Evolutionary conservation across 2,113 vertebrate species (phyloP).

Genomic region (Hyla sarda): DNA sequence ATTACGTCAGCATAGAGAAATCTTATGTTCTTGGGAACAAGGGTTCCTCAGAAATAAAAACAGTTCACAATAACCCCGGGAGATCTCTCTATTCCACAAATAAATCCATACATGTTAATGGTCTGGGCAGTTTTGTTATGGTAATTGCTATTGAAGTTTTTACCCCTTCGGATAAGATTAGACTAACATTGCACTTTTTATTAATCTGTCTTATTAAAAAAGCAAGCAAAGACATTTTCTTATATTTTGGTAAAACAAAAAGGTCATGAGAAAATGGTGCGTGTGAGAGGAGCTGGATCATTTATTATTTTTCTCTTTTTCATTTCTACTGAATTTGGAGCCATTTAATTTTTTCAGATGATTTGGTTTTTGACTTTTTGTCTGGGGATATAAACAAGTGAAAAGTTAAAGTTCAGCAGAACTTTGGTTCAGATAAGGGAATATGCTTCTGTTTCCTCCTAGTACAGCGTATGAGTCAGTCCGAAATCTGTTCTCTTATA

Average conservation of each 20-base stretch:
- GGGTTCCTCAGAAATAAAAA: neutral
- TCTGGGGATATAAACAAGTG: slow-evolving; percentile 21
- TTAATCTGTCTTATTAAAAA: slow-evolving; percentile 40
- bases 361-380: slow-evolving; percentile 13
- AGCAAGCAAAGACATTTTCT: slow-evolving; percentile 31
- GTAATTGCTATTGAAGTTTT: slow-evolving; percentile 16
- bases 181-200: slow-evolving; percentile 22
- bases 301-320: slow-evolving; percentile 33
- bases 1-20: neutral
- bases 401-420: slow-evolving; percentile 44
- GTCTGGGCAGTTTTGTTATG: neutral
- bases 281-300: neutral
- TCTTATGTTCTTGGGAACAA: slow-evolving; percentile 4
- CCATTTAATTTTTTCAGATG: slow-evolving; percentile 6
- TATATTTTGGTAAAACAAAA: slow-evolving; percentile 33
- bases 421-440: slow-evolving; percentile 41
- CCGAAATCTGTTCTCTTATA: neutral
- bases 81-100: neutral
- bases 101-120: neutral
- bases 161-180: neutral
- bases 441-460: slow-evolving; percentile 20
- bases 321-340: neutral
- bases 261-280: slow-evolving; percentile 45
- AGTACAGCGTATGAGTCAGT: slow-evolving; percentile 9
- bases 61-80: neutral